Evolutionary conservation across 1,140 invertebrate species (phyloP).

Genomic region (Aleiodes sp.): DNA sequence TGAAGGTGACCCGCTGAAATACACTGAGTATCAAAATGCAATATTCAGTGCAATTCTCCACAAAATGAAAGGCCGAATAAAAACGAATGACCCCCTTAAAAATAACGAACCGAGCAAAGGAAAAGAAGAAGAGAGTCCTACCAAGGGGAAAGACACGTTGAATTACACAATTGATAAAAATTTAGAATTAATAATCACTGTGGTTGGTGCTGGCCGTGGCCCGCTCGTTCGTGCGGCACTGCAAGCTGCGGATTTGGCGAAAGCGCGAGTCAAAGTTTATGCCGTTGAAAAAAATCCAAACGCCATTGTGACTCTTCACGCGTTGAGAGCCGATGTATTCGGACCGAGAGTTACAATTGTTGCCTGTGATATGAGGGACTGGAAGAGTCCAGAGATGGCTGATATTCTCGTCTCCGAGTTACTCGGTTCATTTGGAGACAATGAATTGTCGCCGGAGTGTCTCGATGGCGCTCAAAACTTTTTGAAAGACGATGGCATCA

Average conservation of each 20-base stretch:
- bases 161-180: not conserved
- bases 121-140: conserved; percentile 10
- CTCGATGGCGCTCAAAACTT: conserved; percentile 93
- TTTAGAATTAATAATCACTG: conserved; percentile 75
- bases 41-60: conserved; percentile 79
- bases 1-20: conserved; percentile 98
- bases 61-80: conserved; percentile 37
- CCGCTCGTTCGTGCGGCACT: conserved; percentile 88
- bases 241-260: conserved; percentile 78
- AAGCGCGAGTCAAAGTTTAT: conserved; percentile 77
- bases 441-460: conserved; percentile 98
- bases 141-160: conserved; percentile 35
- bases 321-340: conserved; percentile 86
- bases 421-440: conserved; percentile 97
- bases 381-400: conserved; percentile 82
- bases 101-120: not conserved
- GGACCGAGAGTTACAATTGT: conserved; percentile 78
- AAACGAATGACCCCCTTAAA: not conserved
- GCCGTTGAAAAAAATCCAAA: conserved; percentile 99
- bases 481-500: conserved; percentile 89
- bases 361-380: conserved; percentile 91
- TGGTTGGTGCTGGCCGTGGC: conserved; percentile 95
- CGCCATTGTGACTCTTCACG: conserved; percentile 90
- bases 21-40: conserved; percentile 90
- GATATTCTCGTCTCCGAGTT: conserved; percentile 98